Conservation (phyloP, 2,113 vertebrate genomes). For the Peromyscus californicus region DNA sequence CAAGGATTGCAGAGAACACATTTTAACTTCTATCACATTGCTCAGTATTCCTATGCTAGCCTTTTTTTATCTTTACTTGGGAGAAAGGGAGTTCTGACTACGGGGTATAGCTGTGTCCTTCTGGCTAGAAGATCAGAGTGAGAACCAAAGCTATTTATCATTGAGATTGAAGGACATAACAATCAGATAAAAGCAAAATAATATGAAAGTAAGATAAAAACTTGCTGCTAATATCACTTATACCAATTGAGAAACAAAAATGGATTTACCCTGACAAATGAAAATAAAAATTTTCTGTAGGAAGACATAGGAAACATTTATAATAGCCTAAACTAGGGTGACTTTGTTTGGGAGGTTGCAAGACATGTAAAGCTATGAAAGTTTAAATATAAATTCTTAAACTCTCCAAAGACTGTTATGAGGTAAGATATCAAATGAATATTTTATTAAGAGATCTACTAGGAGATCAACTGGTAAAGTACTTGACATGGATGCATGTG, state of each 20-base stretch:
- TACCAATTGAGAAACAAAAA: background rate
- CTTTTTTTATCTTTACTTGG: background rate
- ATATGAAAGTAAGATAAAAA: slow-evolving; percentile 22
- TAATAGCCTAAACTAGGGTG: background rate
- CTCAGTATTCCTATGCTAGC: background rate
- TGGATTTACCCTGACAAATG: background rate
- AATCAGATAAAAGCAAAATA: background rate
- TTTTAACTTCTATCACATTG: background rate
- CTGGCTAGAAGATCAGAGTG: background rate
- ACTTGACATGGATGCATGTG: background rate
- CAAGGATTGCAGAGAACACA: background rate
- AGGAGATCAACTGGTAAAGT: background rate
- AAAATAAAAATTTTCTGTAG: background rate
- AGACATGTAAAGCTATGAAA: background rate
- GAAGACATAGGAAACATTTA: background rate
- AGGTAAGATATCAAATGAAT: background rate
- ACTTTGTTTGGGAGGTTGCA: background rate
- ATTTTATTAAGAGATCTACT: background rate
- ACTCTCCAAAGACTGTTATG: background rate
- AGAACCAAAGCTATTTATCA: background rate
- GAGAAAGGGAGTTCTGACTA: background rate
- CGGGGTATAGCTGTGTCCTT: background rate
- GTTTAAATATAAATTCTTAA: background rate
- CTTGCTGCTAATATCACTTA: background rate
- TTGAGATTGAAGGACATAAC: background rate